A percentile compares a stretch with the other conserved stretches of the same genome.
Conservation (phyloP, 2,113 vertebrate genomes). For the Speoplatyrhinus poulsoni region DNA sequence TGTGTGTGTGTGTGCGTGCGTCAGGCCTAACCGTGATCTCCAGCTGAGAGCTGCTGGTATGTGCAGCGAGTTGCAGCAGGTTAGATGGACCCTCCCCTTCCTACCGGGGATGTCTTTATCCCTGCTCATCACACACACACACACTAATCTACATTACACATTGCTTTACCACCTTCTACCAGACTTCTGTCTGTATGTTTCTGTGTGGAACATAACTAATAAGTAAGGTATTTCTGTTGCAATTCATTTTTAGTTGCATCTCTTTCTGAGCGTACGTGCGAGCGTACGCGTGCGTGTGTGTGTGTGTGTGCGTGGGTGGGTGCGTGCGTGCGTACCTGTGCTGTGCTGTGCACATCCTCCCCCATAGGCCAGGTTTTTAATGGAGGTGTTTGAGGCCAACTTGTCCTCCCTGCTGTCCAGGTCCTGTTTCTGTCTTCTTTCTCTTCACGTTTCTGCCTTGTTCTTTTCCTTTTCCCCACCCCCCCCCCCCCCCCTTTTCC, state of each 20-base stretch:
- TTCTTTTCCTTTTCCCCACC: conserved; percentile 62
- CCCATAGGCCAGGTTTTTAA: conserved; percentile 24
- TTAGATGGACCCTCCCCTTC: conserved; percentile 35
- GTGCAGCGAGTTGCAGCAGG: conserved; percentile 70
- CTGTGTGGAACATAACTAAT: not conserved
- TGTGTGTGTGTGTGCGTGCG: conserved; percentile 9
- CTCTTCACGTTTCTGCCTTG: conserved; percentile 82
- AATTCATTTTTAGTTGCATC: conserved; percentile 7
- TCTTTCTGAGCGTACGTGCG: not conserved
- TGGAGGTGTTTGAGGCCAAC: conserved; percentile 35
- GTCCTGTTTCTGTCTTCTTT: conserved; percentile 45
- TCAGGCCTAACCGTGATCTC: no score
- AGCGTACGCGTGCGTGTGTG: no score
- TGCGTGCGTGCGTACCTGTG: conserved; percentile 23
- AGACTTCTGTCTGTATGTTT: conserved; percentile 9
- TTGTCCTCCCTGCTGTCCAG: conserved; percentile 39
- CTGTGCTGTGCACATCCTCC: no score
- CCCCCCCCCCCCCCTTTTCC: conserved; percentile 73
- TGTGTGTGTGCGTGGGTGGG: not conserved
- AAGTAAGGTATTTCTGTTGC: not conserved
- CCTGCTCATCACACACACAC: conserved; percentile 5
- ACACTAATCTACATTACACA: not conserved
- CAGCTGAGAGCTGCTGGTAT: conserved; percentile 37
- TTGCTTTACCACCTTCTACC: no score
- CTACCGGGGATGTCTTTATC: conserved; percentile 3